Percentiles rank a stretch among this genome's conserved stretches.
phyloP scores from a whole-genome alignment of 2,888 invertebrate species.

The Apomyelois bistriatella region DNA sequence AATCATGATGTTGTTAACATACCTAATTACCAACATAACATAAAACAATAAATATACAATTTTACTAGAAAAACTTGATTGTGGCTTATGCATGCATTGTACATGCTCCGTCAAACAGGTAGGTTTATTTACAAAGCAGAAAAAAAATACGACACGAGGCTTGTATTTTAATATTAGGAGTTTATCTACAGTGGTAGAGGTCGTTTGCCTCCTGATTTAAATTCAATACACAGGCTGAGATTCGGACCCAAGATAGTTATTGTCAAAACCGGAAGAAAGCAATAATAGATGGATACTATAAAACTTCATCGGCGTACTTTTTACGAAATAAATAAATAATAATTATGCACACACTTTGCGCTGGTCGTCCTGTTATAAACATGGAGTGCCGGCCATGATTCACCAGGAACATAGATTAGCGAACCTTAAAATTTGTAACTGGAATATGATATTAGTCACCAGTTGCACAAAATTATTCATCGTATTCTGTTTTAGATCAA shows the following conservation, averaged over 20 bases:
- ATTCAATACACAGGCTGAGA: slow-evolving; percentile 57
- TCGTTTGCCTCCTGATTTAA: slow-evolving; percentile 55
- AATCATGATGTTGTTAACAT: no score
- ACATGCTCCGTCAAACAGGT: no score
- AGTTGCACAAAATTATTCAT: neutral
- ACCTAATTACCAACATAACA: no score
- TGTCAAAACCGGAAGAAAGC: slow-evolving; percentile 44
- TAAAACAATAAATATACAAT: no score
- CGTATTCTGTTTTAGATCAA: neutral
- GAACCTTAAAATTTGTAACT: slow-evolving; percentile 1
- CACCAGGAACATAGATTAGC: slow-evolving; percentile 2
- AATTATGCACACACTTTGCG: neutral
- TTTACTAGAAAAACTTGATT: no score
- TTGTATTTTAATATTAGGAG: neutral
- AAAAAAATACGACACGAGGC: no score
- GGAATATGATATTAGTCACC: slow-evolving; percentile 9
- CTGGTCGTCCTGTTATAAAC: neutral
- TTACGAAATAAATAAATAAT: neutral
- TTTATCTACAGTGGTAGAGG: neutral
- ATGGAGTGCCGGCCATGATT: neutral
- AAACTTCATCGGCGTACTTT: neutral
- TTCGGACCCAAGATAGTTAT: slow-evolving; percentile 40
- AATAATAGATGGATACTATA: slow-evolving; percentile 24
- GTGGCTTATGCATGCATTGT: no score
- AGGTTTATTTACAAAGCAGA: no score